Conservation (phyloP, 2,113 vertebrate genomes). For the Osmerus mordax region DNA sequence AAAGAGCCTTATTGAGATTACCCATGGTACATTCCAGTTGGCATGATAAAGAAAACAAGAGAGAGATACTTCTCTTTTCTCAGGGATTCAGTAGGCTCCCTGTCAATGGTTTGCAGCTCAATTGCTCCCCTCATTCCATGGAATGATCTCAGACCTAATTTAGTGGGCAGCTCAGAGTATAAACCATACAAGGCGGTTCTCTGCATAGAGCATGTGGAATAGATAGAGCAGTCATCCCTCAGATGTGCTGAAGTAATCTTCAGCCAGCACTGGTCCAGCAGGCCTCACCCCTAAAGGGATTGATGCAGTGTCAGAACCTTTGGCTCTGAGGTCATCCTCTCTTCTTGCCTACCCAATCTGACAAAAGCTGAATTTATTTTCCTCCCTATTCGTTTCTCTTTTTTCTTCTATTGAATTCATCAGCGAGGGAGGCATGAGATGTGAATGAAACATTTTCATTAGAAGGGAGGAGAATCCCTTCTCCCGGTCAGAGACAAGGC, state of each 20-base stretch:
- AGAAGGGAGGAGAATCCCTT: constrained; percentile 75
- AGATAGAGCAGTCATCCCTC: constrained; percentile 77
- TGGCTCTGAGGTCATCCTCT: constrained; percentile 89
- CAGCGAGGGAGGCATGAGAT: constrained; percentile 74
- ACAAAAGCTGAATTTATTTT: constrained; percentile 81
- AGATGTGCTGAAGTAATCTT: constrained; percentile 95
- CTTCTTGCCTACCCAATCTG: constrained; percentile 84
- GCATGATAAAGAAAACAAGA: constrained; percentile 69
- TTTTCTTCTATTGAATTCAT: constrained; percentile 80
- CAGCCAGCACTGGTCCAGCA: constrained; percentile 81
- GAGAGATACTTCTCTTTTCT: constrained; percentile 61
- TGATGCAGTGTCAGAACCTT: constrained; percentile 97
- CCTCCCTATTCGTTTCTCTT: constrained; percentile 70
- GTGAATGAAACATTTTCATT: constrained; percentile 94
- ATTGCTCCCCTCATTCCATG: constrained; percentile 73
- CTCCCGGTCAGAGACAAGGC: constrained; percentile 66
- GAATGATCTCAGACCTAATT: constrained; percentile 83
- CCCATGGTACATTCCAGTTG: constrained; percentile 71
- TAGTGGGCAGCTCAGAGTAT: constrained; percentile 76
- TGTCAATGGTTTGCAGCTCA: constrained; percentile 72
- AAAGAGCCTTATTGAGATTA: constrained; percentile 75
- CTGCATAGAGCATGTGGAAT: constrained; percentile 77
- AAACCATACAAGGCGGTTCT: constrained; percentile 76
- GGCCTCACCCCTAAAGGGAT: constrained; percentile 94
- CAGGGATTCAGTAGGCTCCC: constrained; percentile 70